Conservation (phyloP, 2,797 vertebrate genomes). For the Arnoldichthys spilopterus region DNA sequence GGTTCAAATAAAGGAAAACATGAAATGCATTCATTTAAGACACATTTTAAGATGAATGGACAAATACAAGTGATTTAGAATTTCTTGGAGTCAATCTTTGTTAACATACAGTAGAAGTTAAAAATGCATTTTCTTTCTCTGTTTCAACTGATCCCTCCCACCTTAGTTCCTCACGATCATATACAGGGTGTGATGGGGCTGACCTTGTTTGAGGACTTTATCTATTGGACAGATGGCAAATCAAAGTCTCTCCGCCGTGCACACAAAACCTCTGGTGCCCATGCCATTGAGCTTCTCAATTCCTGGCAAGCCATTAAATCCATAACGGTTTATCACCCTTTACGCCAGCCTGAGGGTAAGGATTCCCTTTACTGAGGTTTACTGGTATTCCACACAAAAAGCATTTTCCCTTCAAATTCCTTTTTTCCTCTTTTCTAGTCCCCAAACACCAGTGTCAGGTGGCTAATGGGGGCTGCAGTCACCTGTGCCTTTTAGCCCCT, state of each 20-base stretch:
- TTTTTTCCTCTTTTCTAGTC: slow-evolving; percentile 73
- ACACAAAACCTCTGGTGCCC: slow-evolving; percentile 92
- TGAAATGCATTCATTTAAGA: too few species aligned
- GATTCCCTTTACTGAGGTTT: slow-evolving; percentile 29
- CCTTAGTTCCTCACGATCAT: slow-evolving; percentile 92
- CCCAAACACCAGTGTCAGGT: slow-evolving; percentile 92
- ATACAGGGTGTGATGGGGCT: slow-evolving; percentile 96
- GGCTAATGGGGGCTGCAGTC: slow-evolving; percentile 95
- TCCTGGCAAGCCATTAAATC: slow-evolving; percentile 98
- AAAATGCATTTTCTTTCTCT: too few species aligned
- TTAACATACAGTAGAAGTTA: too few species aligned
- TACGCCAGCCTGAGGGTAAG: slow-evolving; percentile 97
- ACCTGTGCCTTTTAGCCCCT: slow-evolving; percentile 94
- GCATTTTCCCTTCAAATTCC: slow-evolving; percentile 8
- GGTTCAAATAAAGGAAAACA: too few species aligned
- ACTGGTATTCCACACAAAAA: slow-evolving; percentile 23
- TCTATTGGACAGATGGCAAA: slow-evolving; percentile 99
- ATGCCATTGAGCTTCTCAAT: slow-evolving; percentile 90
- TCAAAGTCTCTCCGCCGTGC: slow-evolving; percentile 95
- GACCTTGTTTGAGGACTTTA: slow-evolving; percentile 96
- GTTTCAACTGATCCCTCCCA: slow-evolving; percentile 74
- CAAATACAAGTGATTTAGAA: too few species aligned
- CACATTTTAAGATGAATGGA: too few species aligned
- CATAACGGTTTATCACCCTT: slow-evolving; percentile 95
- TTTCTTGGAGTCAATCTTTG: too few species aligned